Conservation (phyloP, 2,797 vertebrate genomes). For the Bradypus variegatus region DNA sequence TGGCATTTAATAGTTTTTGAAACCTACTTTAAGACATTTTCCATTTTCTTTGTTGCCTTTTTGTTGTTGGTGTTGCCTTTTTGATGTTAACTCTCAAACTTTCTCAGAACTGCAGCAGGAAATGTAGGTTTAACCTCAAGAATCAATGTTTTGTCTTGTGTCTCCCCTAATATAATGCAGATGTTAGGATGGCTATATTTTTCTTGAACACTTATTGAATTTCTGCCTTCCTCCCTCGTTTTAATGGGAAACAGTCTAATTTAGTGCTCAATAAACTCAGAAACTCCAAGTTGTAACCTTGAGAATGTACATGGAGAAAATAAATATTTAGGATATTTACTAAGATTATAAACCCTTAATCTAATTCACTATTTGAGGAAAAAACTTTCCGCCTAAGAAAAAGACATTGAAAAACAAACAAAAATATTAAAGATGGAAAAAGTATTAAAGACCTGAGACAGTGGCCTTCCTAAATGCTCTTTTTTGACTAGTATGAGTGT, state of each 20-base stretch:
- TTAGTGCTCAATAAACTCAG: slow-evolving; percentile 64
- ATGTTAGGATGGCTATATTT: slow-evolving; percentile 74
- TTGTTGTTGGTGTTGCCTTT: slow-evolving; percentile 68
- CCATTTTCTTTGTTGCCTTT: slow-evolving; percentile 68
- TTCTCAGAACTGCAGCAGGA: slow-evolving; percentile 74
- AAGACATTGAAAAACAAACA: slow-evolving; percentile 42
- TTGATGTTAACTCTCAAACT: slow-evolving; percentile 72
- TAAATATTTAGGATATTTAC: slow-evolving; percentile 65
- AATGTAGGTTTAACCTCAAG: slow-evolving; percentile 80
- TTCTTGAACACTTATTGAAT: slow-evolving; percentile 73
- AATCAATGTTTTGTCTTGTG: slow-evolving; percentile 79
- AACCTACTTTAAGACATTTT: slow-evolving; percentile 69
- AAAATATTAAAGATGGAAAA: slow-evolving; percentile 43
- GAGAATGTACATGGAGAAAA: slow-evolving; percentile 55
- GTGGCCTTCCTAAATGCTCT: not conserved
- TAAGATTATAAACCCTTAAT: slow-evolving; percentile 55
- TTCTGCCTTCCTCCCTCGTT: slow-evolving; percentile 58
- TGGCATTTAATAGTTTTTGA: slow-evolving; percentile 66
- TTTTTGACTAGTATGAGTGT: not conserved
- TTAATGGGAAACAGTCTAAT: slow-evolving; percentile 74
- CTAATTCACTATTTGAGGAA: slow-evolving; percentile 41
- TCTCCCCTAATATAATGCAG: slow-evolving; percentile 77
- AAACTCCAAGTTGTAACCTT: slow-evolving; percentile 63
- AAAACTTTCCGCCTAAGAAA: not conserved
- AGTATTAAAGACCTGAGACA: slow-evolving; percentile 29